Evolutionary conservation across 2,888 invertebrate species (phyloP).

Genomic region (Apamea crenata): DNA sequence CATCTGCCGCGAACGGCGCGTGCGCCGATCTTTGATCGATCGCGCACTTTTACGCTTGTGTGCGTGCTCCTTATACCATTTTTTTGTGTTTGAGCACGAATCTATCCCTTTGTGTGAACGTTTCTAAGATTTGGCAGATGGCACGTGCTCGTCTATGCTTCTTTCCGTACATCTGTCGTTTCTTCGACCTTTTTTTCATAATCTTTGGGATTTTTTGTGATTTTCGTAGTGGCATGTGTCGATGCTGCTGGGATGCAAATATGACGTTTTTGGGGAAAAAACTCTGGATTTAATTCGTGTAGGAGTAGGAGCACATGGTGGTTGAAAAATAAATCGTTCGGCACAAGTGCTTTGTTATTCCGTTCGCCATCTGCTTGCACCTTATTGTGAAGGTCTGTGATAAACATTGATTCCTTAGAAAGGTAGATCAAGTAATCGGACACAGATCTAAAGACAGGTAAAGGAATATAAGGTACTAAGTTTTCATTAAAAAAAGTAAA

Average conservation of each 20-base stretch:
- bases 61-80: conserved; percentile 73
- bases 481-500: conserved; percentile 49
- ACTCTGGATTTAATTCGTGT: conserved; percentile 77
- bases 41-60: conserved; percentile 74
- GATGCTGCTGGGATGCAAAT: conserved; percentile 85
- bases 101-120: conserved; percentile 82
- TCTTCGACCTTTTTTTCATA: conserved; percentile 79
- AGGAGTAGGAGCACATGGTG: conserved; percentile 83
- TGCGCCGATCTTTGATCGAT: conserved; percentile 86
- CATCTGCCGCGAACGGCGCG: conserved; percentile 86
- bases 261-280: conserved; percentile 81
- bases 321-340: conserved; percentile 84
- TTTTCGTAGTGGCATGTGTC: conserved; percentile 81
- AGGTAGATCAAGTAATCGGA: conserved; percentile 58
- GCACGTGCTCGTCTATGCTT: conserved; percentile 86
- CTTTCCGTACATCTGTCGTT: conserved; percentile 88
- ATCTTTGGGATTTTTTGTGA: conserved; percentile 76
- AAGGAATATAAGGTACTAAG: conserved; percentile 49
- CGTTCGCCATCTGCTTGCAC: conserved; percentile 83
- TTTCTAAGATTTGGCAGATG: conserved; percentile 90
- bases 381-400: conserved; percentile 75
- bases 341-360: conserved; percentile 85
- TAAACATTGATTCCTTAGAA: conserved; percentile 64
- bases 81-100: conserved; percentile 75
- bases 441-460: conserved; percentile 62